phyloP scores from a whole-genome alignment of 2,888 invertebrate genomes.

The Harmothoe impar region DNA sequence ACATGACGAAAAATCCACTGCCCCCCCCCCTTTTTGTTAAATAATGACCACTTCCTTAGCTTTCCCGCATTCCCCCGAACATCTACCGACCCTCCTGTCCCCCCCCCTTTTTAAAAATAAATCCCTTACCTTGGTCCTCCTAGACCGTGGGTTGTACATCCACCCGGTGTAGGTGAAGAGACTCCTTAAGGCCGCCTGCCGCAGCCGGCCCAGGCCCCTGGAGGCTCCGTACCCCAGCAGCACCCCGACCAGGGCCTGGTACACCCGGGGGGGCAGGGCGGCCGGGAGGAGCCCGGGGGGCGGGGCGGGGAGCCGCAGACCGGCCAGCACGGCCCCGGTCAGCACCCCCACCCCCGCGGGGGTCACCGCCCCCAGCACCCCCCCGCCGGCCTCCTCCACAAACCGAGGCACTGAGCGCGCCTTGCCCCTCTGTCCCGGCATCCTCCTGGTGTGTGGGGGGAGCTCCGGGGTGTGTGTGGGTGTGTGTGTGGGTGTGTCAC shows the following conservation, averaged over 20 bases:
- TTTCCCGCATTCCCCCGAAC: no score
- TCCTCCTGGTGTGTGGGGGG: no score
- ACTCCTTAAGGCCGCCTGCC: conserved; percentile 34
- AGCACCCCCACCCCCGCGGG: neutral
- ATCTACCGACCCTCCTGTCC: no score
- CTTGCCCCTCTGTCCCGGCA: neutral
- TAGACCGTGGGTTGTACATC: conserved; percentile 57
- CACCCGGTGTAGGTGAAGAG: conserved; percentile 64
- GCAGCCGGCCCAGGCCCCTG: conserved; percentile 56
- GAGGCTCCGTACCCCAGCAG: conserved; percentile 59
- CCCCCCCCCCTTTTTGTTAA: no score
- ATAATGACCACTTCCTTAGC: no score
- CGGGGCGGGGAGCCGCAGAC: no score
- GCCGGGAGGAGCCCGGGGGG: neutral
- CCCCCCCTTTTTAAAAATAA: no score
- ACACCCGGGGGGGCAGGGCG: conserved; percentile 36
- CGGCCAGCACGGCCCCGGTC: conserved; percentile 5
- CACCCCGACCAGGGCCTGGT: conserved; percentile 58
- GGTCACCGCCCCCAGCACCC: neutral
- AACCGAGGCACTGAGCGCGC: neutral
- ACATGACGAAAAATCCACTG: no score
- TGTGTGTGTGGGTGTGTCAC: no score
- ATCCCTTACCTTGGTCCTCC: conserved; percentile 66
- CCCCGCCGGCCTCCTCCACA: neutral
- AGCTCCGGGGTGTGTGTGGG: no score